Conservation (phyloP, 2,888 invertebrate genomes). For the Chydorus sphaericus region DNA sequence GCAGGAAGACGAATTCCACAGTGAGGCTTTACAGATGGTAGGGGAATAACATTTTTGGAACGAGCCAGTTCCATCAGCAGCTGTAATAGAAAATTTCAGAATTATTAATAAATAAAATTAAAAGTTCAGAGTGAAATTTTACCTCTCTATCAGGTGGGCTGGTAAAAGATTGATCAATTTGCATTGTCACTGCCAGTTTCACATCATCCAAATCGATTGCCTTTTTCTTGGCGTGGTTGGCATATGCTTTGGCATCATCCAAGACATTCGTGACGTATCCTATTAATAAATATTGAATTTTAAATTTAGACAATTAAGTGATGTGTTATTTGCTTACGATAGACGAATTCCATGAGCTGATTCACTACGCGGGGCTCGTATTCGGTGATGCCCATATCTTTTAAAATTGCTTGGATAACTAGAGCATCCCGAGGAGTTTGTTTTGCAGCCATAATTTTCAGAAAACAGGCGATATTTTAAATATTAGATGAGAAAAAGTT, state of each 20-base stretch:
- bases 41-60: conserved; percentile 68
- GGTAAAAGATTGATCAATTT: conserved; percentile 75
- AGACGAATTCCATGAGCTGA: conserved; percentile 86
- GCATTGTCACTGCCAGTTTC: conserved; percentile 73
- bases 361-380: conserved; percentile 90
- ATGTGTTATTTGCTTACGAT: conserved; percentile 47
- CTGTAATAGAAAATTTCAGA: conserved; percentile 26
- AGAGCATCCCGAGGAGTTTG: conserved; percentile 85
- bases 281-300: no score
- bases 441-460: no score
- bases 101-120: background rate
- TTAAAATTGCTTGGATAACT: conserved; percentile 86
- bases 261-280: conserved; percentile 77
- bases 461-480: no score
- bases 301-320: no score
- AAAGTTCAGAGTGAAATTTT: conserved; percentile 22
- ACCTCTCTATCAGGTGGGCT: conserved; percentile 82
- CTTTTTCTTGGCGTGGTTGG: conserved; percentile 84
- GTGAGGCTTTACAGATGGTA: conserved; percentile 86
- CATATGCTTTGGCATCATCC: conserved; percentile 81
- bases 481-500: no score
- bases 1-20: conserved; percentile 85
- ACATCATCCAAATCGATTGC: conserved; percentile 85
- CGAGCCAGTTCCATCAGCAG: conserved; percentile 69
- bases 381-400: conserved; percentile 83